Evolutionary conservation across 23 tunicate genomes (phyloP).

Genomic region (Halocynthia aurantium): DNA sequence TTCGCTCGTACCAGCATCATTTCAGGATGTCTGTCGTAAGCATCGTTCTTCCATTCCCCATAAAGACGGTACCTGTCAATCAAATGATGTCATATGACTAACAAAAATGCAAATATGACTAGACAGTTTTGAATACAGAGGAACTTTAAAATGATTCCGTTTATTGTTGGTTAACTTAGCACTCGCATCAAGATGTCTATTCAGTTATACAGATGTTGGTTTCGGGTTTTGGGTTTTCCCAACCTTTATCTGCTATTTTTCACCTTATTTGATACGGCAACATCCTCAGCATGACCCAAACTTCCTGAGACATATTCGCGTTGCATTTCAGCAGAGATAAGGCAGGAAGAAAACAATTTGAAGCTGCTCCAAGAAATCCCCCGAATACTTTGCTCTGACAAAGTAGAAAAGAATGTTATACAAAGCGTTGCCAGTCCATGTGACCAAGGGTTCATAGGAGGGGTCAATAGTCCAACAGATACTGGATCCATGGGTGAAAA

Average conservation of each 20-base stretch:
- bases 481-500: too few species aligned
- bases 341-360: slow-evolving; percentile 59
- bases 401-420: not conserved
- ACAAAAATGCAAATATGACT: too few species aligned
- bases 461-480: not conserved
- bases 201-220: too few species aligned
- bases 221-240: too few species aligned
- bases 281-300: slow-evolving; percentile 59
- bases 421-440: not conserved
- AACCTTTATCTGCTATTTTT: not conserved
- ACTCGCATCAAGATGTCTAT: too few species aligned
- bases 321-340: slow-evolving; percentile 67
- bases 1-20: slow-evolving; percentile 78
- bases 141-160: too few species aligned
- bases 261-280: slow-evolving; percentile 85
- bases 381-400: slow-evolving; percentile 37
- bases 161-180: too few species aligned
- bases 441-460: not conserved
- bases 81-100: not conserved
- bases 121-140: too few species aligned
- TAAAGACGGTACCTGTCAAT: slow-evolving; percentile 74
- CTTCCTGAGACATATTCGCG: slow-evolving; percentile 82
- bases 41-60: slow-evolving; percentile 92
- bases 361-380: slow-evolving; percentile 53
- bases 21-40: slow-evolving; percentile 75